Percentiles rank a stretch among this genome's conserved stretches.
Evolutionary conservation across 2,797 vertebrate species (phyloP).

Genomic region (Euphonia xanthogaster): DNA sequence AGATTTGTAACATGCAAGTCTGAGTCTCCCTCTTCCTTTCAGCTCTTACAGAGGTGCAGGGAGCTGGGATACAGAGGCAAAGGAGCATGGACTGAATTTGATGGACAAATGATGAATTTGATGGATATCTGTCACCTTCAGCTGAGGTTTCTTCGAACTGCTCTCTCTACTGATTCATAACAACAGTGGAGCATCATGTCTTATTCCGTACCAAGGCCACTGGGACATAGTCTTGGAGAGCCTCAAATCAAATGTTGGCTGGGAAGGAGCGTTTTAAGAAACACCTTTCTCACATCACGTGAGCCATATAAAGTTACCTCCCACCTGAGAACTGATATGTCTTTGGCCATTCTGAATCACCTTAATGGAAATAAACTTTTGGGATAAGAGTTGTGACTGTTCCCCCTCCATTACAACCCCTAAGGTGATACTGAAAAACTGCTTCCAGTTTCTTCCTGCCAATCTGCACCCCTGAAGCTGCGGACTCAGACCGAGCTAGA

Average conservation of each 20-base stretch:
- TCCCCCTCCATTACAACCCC: neutral
- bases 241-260: neutral
- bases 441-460: neutral
- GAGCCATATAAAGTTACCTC: neutral
- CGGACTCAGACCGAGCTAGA: accelerated
- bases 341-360: neutral
- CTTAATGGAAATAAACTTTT: neutral
- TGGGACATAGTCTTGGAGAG: neutral
- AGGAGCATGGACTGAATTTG: neutral
- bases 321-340: accelerated
- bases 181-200: neutral
- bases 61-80: neutral
- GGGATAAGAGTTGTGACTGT: neutral
- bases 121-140: neutral
- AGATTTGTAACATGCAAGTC: neutral
- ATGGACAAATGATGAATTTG: neutral
- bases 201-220: neutral
- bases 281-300: neutral
- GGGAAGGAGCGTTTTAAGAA: neutral
- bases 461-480: neutral
- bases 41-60: neutral
- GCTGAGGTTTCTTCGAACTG: neutral
- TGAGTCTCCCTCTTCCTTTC: neutral
- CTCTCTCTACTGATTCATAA: neutral
- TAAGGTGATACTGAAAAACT: neutral